These are phyloP conservation scores for Coenobita brevimanus DNA, from an alignment of 1,140 invertebrate species.

Conservation along the genomic window DNA sequence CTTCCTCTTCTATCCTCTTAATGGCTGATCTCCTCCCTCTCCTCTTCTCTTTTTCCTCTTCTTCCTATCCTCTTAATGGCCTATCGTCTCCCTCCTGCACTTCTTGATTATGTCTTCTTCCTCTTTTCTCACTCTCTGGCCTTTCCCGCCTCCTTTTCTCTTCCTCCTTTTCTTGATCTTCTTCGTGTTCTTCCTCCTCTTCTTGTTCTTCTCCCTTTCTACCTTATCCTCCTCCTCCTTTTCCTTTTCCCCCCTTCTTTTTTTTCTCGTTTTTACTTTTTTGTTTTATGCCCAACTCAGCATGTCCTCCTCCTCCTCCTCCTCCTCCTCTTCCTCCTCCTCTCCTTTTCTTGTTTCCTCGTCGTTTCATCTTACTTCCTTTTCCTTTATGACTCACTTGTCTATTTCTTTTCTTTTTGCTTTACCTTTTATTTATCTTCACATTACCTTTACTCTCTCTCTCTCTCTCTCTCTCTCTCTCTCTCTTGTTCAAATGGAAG, in stretches of 20 bases:
- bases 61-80: too few species aligned
- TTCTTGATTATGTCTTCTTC: not conserved
- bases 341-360: not conserved
- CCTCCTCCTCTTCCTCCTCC: not conserved
- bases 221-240: not conserved
- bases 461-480: not conserved
- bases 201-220: not conserved
- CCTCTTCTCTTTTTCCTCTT: too few species aligned
- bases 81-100: not conserved
- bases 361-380: not conserved
- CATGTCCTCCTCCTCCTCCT: not conserved
- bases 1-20: too few species aligned
- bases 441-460: not conserved
- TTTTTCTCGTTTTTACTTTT: not conserved
- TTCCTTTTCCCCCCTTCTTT: not conserved
- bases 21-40: too few species aligned
- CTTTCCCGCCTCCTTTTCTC: not conserved
- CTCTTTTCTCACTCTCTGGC: not conserved
- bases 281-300: not conserved
- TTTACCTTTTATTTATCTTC: not conserved
- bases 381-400: not conserved
- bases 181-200: not conserved
- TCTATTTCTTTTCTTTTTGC: too few species aligned
- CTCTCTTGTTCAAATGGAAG: not conserved
- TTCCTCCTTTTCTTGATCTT: not conserved